Conservation (phyloP, 2,888 invertebrate species). For the Sminthurides aquaticus region DNA sequence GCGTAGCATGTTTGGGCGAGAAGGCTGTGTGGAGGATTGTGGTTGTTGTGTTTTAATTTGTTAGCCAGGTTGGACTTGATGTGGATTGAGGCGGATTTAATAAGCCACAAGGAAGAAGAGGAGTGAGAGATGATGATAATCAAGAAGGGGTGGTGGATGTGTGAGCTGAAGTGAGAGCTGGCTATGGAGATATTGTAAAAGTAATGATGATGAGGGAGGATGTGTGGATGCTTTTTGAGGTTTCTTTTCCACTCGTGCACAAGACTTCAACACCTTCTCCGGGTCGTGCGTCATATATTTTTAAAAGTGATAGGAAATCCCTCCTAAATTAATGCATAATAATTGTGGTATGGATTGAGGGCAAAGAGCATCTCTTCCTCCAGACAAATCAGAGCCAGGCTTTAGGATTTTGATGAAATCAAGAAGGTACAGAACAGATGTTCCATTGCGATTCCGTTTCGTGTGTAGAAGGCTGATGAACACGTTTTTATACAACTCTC, state of each 20-base stretch:
- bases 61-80: neutral
- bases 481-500: too few relatives aligned
- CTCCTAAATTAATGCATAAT: conserved; percentile 35
- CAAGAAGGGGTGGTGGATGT: too few relatives aligned
- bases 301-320: conserved; percentile 32
- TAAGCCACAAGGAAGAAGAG: neutral
- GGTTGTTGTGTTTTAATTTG: neutral
- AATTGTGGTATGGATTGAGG: conserved; percentile 38
- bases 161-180: neutral
- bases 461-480: too few relatives aligned
- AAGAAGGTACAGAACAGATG: too few relatives aligned
- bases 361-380: conserved; percentile 24
- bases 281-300: conserved; percentile 33
- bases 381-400: too few relatives aligned
- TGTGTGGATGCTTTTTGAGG: neutral
- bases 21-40: too few relatives aligned
- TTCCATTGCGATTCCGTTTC: too few relatives aligned
- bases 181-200: neutral
- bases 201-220: neutral
- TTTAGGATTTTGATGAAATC: too few relatives aligned
- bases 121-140: neutral
- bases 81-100: neutral
- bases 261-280: conserved; percentile 36
- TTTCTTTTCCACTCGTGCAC: neutral
- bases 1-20: too few relatives aligned